These are phyloP conservation scores for Polypterus senegalus DNA, from an alignment of 2,113 vertebrate genomes.

Conservation along the genomic window DNA sequence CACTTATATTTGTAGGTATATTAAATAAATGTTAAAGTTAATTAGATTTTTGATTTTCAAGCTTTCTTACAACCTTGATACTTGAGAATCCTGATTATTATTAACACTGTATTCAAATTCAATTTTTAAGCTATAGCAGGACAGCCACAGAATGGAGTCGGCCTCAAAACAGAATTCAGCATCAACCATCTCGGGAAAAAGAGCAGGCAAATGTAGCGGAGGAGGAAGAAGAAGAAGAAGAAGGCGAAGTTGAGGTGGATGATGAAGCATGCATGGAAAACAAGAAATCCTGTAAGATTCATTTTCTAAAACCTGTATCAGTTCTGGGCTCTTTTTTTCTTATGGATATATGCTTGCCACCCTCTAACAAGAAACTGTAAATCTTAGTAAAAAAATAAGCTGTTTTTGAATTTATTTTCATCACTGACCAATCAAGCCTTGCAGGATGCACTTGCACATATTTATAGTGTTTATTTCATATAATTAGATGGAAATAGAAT, in stretches of 20 bases:
- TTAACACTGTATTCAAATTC: not conserved
- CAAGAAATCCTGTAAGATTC: constrained; percentile 39
- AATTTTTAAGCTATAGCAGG: constrained; percentile 32
- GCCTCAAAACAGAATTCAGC: constrained; percentile 17
- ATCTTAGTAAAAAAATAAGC: no score
- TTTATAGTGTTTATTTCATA: no score
- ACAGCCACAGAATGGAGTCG: constrained; percentile 30
- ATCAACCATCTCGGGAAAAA: constrained; percentile 1
- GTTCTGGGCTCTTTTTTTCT: no score
- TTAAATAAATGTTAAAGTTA: not conserved
- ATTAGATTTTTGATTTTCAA: not conserved
- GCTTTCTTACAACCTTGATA: no score
- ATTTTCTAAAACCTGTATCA: not conserved
- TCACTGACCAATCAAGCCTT: no score
- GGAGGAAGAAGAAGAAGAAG: constrained; percentile 38
- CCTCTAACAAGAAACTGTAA: no score
- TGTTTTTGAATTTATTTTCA: no score
- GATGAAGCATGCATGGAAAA: constrained; percentile 26
- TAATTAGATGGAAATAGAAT: no score
- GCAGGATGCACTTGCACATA: no score
- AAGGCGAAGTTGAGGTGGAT: constrained; percentile 34
- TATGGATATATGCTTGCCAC: no score
- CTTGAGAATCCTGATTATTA: not conserved
- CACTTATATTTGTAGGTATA: constrained; percentile 8
- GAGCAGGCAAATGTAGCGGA: constrained; percentile 29